phyloP scores from a whole-genome alignment of 1,140 invertebrate species.

The Panagrolaimus sp. region DNA sequence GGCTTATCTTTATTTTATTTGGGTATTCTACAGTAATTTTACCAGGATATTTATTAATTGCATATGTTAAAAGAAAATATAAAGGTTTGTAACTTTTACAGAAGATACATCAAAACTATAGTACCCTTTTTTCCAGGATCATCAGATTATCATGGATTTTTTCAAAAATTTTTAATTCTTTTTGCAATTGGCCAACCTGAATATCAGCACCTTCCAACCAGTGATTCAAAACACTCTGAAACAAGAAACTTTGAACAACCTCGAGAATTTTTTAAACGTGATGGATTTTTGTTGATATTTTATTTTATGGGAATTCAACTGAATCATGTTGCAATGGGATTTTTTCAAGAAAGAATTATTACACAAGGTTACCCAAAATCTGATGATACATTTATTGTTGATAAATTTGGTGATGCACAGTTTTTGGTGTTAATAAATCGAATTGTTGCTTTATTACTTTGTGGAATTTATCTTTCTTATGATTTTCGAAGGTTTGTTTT shows the following conservation, averaged over 20 bases:
- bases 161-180: conserved; percentile 22
- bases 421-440: conserved; percentile 54
- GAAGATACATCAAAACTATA: background rate
- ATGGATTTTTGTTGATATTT: conserved; percentile 18
- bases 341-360: conserved; percentile 53
- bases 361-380: conserved; percentile 39
- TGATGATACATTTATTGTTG: conserved; percentile 20
- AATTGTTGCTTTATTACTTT: conserved; percentile 38
- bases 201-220: conserved; percentile 30
- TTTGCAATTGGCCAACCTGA: conserved; percentile 49
- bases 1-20: conserved; percentile 36
- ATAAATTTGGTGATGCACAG: conserved; percentile 52
- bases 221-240: conserved; percentile 11
- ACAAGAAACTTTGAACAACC: background rate
- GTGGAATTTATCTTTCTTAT: conserved; percentile 10
- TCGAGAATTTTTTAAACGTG: background rate
- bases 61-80: conserved; percentile 24
- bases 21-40: conserved; percentile 43
- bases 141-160: conserved; percentile 16
- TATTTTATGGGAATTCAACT: conserved; percentile 32
- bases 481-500: background rate
- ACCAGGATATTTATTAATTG: conserved; percentile 34
- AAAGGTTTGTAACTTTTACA: conserved; percentile 12
- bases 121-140: conserved; percentile 23
- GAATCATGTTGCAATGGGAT: conserved; percentile 51